A percentile compares a stretch with the other conserved stretches of the same genome.
Conservation (phyloP, 2,797 vertebrate species). For the Sebastes flavidus region DNA sequence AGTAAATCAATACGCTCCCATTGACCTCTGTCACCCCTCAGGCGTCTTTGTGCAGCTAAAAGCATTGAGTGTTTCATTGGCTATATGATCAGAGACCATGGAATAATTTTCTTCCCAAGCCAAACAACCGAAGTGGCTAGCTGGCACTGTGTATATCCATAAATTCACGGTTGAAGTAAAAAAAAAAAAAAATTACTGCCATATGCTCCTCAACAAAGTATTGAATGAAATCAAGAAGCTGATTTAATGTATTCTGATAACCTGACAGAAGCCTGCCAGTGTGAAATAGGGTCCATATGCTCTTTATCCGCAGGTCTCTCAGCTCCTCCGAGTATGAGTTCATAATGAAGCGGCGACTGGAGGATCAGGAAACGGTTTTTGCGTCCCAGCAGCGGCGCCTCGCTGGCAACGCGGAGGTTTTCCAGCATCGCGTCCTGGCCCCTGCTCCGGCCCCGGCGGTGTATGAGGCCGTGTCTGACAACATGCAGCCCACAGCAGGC, state of each 20-base stretch:
- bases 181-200: neutral
- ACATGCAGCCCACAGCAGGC: constrained; percentile 95
- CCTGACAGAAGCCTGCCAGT: neutral
- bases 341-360: constrained; percentile 99
- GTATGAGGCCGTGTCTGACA: constrained; percentile 91
- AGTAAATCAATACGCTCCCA: neutral
- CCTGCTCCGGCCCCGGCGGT: constrained; percentile 91
- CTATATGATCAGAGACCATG: neutral
- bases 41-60: neutral
- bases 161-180: constrained; percentile 13
- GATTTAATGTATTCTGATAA: constrained; percentile 13
- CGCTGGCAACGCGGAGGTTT: constrained; percentile 87
- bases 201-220: constrained; percentile 1
- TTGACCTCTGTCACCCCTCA: neutral
- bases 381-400: constrained; percentile 90
- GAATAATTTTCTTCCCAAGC: neutral
- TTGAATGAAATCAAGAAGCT: neutral
- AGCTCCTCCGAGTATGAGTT: constrained; percentile 88
- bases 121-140: constrained; percentile 2
- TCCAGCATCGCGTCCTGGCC: constrained; percentile 94
- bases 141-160: constrained; percentile 10
- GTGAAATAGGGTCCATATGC: constrained; percentile 15
- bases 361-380: constrained; percentile 97
- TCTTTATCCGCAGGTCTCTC: constrained; percentile 67
- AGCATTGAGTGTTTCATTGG: neutral